Evolutionary conservation across 2,113 vertebrate genomes (phyloP), one percentile per base, ranked within the genome.

Genomic region (Galbula dea): DNA sequence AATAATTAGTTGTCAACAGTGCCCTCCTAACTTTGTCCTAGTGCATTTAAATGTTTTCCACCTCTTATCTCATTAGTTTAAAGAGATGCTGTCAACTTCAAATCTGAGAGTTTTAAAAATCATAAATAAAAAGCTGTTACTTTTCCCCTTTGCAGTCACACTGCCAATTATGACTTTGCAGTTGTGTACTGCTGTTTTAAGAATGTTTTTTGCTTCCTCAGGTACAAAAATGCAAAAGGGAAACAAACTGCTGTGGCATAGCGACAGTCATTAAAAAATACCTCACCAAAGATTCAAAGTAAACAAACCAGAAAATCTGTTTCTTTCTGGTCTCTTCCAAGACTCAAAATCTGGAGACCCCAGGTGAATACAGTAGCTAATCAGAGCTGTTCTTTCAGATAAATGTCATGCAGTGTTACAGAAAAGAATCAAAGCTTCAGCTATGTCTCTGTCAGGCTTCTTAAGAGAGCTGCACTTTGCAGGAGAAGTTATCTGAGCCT

Each of bases 1-100:
- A 91, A 89, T 94, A 77, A 55, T 85, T 94, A 89, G 89, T 95
- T 96, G 85, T 58, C 71, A 94, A 15, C 85, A 74, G 43, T 88
- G 75, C 16, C 63, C 85, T 73, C 55, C 72, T 74, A 81, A 52
- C 49, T 85, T 96, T 80, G 26, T 89, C 11, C 54, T 80, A 58
- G 34, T 69, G 29, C 10, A 76, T 96, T 95, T 94, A 39, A 54
- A 62, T 89, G 32, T 77, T 96, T 96, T 85, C 75, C 4, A 4
- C 41, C 54, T 89, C 74, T 75, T 87, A 48, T 32, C 58, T 89
- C 71, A 91, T 83, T 77, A 76, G 6, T 85, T 93, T 94, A 80
- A 96, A 93, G 63, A 66, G 59, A 58, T 55, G 34, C 37, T 83
- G 58, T 71, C 85, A 88, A 73, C n/a, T 76, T 69, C 59, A 87